Evolutionary conservation across 2,888 invertebrate species (phyloP).

Genomic region (Seira ritae): DNA sequence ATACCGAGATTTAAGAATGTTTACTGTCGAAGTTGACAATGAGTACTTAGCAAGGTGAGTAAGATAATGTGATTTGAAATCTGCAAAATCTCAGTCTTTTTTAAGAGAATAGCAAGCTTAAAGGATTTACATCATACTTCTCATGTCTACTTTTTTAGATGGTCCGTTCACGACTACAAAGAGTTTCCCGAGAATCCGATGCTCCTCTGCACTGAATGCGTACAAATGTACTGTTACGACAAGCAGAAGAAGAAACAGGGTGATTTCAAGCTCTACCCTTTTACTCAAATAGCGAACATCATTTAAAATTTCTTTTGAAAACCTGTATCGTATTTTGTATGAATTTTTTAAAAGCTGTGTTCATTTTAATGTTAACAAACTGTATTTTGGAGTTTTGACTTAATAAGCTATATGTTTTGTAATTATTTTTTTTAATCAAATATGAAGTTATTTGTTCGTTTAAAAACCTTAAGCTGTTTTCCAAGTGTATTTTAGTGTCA

Average conservation of each 20-base stretch:
- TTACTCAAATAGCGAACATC: slow-evolving; percentile 62
- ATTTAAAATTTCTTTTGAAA: background rate
- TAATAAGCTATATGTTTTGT: too few relatives aligned
- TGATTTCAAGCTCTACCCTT: slow-evolving; percentile 74
- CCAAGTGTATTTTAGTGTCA: too few relatives aligned
- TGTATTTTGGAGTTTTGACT: too few relatives aligned
- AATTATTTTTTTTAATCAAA: too few relatives aligned
- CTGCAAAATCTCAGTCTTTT: background rate
- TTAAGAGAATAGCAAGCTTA: background rate
- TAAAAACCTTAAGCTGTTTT: too few relatives aligned
- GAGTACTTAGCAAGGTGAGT: slow-evolving; percentile 64
- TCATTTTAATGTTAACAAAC: too few relatives aligned
- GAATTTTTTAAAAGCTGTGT: background rate
- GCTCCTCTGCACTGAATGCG: slow-evolving; percentile 65
- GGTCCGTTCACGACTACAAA: slow-evolving; percentile 62
- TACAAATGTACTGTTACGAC: slow-evolving; percentile 63
- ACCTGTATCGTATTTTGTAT: background rate
- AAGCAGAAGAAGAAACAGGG: slow-evolving; percentile 58
- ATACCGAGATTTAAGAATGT: slow-evolving; percentile 57
- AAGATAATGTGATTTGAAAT: slow-evolving; percentile 20
- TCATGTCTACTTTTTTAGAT: slow-evolving; percentile 52
- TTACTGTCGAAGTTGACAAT: slow-evolving; percentile 66
- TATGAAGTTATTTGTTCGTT: too few relatives aligned
- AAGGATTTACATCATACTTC: background rate
- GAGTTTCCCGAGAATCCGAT: slow-evolving; percentile 69